A percentile compares a stretch with the other conserved stretches of the same genome.
Conservation (phyloP, 2,888 invertebrate species). For the Agonopterix alstromeriana region DNA sequence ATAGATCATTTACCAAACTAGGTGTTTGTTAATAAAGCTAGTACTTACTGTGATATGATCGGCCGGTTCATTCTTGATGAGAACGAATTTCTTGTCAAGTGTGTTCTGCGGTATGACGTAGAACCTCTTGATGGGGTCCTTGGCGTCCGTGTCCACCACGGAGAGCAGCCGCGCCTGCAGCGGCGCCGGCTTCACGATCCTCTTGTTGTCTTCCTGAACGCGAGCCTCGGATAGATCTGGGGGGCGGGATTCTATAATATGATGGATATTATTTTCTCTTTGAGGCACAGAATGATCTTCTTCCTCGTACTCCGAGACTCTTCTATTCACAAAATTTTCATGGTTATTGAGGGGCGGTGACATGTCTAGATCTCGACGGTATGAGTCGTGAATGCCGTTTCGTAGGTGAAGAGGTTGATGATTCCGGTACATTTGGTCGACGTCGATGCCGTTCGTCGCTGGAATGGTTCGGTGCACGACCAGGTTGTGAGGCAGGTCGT, state of each 20-base stretch:
- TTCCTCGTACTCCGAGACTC: slow-evolving; percentile 63
- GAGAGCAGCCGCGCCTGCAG: slow-evolving; percentile 56
- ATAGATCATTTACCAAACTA: not conserved
- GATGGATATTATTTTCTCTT: slow-evolving; percentile 37
- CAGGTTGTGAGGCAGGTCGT: slow-evolving; percentile 57
- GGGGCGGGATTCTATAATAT: slow-evolving; percentile 38
- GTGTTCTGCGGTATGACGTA: slow-evolving; percentile 63
- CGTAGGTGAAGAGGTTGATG: slow-evolving; percentile 34
- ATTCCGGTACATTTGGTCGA: slow-evolving; percentile 43
- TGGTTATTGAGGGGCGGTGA: slow-evolving; percentile 49
- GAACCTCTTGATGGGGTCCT: slow-evolving; percentile 51
- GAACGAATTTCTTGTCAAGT: slow-evolving; percentile 79
- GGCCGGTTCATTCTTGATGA: slow-evolving; percentile 78
- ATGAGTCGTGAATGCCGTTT: slow-evolving; percentile 58
- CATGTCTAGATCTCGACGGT: slow-evolving; percentile 42
- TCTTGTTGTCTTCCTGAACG: slow-evolving; percentile 49
- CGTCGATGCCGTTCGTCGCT: slow-evolving; percentile 57
- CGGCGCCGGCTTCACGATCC: slow-evolving; percentile 64
- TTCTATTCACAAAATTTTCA: slow-evolving; percentile 56
- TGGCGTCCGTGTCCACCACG: slow-evolving; percentile 48
- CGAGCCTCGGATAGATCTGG: slow-evolving; percentile 53
- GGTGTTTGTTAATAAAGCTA: too few relatives aligned
- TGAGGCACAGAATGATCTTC: slow-evolving; percentile 49
- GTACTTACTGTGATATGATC: slow-evolving; percentile 65
- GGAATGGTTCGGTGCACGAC: slow-evolving; percentile 48